Evolutionary conservation across 2,888 invertebrate genomes (phyloP), one percentile per base, ranked within the genome.

Genomic region (Leucoma salicis): DNA sequence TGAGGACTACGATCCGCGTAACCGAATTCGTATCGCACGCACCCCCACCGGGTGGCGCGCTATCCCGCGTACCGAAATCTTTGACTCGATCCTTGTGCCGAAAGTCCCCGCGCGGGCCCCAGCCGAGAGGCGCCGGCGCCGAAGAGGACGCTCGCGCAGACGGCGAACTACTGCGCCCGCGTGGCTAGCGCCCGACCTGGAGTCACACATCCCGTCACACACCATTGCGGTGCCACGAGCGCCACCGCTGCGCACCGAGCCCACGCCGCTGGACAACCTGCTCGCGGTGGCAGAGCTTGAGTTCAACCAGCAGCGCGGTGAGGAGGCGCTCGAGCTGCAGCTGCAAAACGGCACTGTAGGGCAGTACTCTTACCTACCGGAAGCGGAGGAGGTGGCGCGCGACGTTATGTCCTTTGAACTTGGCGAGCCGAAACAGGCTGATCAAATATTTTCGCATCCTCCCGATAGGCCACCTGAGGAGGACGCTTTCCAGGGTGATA

Each of bases 1-100:
- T 87, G 96, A 96, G 82, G 96, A 96, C 78, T 96, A 96, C 91
- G 96, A 96, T 89, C 93, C 94, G 77, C 91, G 95, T 46, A 96
- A 96, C 85, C 94, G 96, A 48, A 94, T 96, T 69, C 93, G 95
- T 66, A 89, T 96, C 73, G 94, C 95, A 59, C 95, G 95, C 75
- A 95, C 95, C 14, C 91, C 94, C 31, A 91, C 92, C 75, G 95
- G 96, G 66, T 96, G 96, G 96, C 92, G 94, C 46, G 95, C 95
- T 44, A 94, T 94, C 82, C 96, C 95, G 63, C 92, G 94, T 64
- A 95, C 95, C 35, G 94, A 94, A 74, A 91, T 83, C 73, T 83
- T 84, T 78, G 78, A 89, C 90, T 70, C 88, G 68, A 80, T 91
- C 72, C 78, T 74, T 27, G 59, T 80, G 35, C 72, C 78, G 39